Evolutionary conservation across 2,888 invertebrate species (phyloP).

Genomic region (Spicauda simplicius): DNA sequence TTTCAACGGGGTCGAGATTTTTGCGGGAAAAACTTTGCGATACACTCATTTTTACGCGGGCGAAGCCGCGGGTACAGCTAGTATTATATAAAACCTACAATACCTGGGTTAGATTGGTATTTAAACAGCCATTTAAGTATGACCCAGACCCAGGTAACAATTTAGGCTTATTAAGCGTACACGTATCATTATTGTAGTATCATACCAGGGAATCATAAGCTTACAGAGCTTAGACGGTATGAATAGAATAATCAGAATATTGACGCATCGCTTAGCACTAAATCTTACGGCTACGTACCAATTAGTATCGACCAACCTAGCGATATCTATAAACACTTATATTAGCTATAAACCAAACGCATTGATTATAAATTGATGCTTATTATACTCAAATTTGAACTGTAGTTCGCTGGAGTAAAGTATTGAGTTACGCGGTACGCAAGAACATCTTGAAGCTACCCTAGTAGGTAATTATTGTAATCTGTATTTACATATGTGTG

Average conservation of each 20-base stretch:
- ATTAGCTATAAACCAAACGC: constrained; percentile 34
- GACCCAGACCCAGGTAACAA: no score
- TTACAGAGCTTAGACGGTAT: constrained; percentile 12
- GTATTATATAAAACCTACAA: no score
- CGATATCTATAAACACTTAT: constrained; percentile 14
- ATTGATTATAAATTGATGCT: constrained; percentile 30
- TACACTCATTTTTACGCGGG: no score
- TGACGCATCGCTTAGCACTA: constrained; percentile 34
- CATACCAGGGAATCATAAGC: constrained; percentile 17
- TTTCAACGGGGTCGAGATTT: no score
- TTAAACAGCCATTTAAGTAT: no score
- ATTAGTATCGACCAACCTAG: constrained; percentile 28
- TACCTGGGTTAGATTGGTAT: no score
- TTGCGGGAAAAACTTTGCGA: no score
- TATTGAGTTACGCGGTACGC: constrained; percentile 7
- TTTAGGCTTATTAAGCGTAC: not conserved
- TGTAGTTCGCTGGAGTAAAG: constrained; percentile 12
- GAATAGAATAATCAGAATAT: constrained; percentile 31
- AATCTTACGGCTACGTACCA: constrained; percentile 32
- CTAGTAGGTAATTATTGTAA: constrained; percentile 65
- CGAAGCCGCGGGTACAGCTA: no score
- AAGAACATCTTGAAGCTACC: constrained; percentile 51
- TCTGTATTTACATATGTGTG: constrained; percentile 48
- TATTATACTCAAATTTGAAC: constrained; percentile 4
- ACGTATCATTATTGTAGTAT: not conserved